Conservation (phyloP, 2,888 invertebrate species). For the Sympetrum striolatum region DNA sequence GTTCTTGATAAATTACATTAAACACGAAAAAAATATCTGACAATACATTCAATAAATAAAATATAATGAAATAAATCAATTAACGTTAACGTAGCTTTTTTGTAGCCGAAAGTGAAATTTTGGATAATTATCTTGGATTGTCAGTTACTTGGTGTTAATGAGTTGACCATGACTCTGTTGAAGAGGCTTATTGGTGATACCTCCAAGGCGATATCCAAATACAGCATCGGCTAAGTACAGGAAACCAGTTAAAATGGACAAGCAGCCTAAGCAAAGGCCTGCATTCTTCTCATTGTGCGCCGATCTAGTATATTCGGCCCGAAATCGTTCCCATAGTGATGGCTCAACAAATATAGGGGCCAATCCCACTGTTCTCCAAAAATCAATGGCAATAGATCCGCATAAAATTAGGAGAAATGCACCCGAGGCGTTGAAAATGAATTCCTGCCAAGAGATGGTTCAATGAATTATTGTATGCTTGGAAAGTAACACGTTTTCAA, state of each 20-base stretch:
- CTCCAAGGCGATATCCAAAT: conserved; percentile 48
- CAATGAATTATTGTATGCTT: neutral
- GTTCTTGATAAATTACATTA: too few species aligned
- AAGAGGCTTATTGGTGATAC: conserved; percentile 30
- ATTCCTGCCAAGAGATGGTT: conserved; percentile 36
- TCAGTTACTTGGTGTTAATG: neutral
- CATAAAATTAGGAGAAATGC: conserved; percentile 46
- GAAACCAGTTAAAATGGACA: conserved; percentile 47
- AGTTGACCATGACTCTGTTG: conserved; percentile 5
- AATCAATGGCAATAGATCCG: conserved; percentile 48
- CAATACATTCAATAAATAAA: too few species aligned
- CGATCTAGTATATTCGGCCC: conserved; percentile 44
- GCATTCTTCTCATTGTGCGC: conserved; percentile 46
- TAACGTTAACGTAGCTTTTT: too few species aligned
- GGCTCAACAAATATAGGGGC: conserved; percentile 46
- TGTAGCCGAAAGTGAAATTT: too few species aligned
- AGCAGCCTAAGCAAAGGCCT: conserved; percentile 48
- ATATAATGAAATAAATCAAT: too few species aligned
- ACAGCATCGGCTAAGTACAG: conserved; percentile 47
- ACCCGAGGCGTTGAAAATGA: conserved; percentile 47
- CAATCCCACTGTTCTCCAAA: conserved; percentile 48
- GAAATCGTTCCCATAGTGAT: conserved; percentile 45
- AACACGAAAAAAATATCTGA: too few species aligned
- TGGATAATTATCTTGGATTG: neutral
- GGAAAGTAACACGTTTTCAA: neutral